Conservation (phyloP, 2,797 vertebrate species). For the Ptychadena robeensis region DNA sequence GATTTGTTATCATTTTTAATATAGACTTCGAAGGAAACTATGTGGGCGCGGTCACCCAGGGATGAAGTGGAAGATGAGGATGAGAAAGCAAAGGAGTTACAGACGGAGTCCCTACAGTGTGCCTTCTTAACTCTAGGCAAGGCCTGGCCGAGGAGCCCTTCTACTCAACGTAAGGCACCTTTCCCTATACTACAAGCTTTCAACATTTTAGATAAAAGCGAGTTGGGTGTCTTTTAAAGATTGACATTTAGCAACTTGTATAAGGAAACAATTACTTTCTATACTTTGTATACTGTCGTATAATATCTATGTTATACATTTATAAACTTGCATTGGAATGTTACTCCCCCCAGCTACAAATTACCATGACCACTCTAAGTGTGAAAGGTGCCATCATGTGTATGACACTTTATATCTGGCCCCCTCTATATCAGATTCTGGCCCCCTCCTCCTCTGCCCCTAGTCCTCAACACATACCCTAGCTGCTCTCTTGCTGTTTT, state of each 20-base stretch:
- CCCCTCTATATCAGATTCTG: too few species aligned
- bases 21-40: constrained; percentile 82
- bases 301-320: too few species aligned
- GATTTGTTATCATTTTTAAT: constrained; percentile 13
- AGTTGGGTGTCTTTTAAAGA: not conserved
- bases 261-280: too few species aligned
- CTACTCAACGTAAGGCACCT: constrained; percentile 84
- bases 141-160: constrained; percentile 84
- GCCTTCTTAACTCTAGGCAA: constrained; percentile 93
- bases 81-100: constrained; percentile 83
- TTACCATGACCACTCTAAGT: too few species aligned
- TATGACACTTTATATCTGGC: too few species aligned
- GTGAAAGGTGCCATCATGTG: too few species aligned
- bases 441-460: too few species aligned
- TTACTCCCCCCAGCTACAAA: too few species aligned
- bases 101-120: constrained; percentile 87
- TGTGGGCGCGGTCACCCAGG: constrained; percentile 66
- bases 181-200: not conserved
- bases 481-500: too few species aligned
- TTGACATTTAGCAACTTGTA: not conserved
- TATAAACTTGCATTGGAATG: too few species aligned
- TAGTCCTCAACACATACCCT: too few species aligned
- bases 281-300: too few species aligned
- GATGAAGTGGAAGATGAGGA: constrained; percentile 81
- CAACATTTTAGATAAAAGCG: not conserved